Conservation (phyloP, 2,113 vertebrate genomes). For the Aldabrachelys gigantea region DNA sequence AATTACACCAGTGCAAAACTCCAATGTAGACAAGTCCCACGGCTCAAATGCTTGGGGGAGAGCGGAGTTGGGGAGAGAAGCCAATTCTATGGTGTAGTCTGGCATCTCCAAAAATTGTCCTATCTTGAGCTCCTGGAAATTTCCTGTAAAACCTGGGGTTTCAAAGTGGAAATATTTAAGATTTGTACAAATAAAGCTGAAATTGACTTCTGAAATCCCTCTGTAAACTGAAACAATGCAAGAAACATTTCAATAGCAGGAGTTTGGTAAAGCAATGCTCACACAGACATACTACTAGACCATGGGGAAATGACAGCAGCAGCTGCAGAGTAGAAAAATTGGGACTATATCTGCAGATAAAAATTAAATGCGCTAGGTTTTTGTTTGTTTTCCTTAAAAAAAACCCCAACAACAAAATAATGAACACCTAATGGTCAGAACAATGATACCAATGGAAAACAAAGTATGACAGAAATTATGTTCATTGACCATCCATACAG, state of each 20-base stretch:
- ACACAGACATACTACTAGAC: neutral
- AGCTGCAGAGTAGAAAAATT: constrained; percentile 47
- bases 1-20: accelerated
- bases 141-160: neutral
- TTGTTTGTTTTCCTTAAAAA: too few relatives aligned
- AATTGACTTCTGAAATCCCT: constrained; percentile 48
- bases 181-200: constrained; percentile 37
- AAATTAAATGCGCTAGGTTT: too few relatives aligned
- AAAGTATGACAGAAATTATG: too few relatives aligned
- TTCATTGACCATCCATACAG: too few relatives aligned
- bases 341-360: neutral
- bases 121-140: neutral
- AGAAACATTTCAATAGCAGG: constrained; percentile 56
- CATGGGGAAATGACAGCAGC: constrained; percentile 10
- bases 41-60: neutral
- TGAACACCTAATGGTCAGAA: neutral
- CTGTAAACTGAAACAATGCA: constrained; percentile 32
- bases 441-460: neutral
- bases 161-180: constrained; percentile 30
- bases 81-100: neutral
- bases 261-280: constrained; percentile 1
- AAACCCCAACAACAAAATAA: neutral
- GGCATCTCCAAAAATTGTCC: neutral
- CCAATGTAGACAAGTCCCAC: too few relatives aligned
- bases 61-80: neutral